phyloP scores from a whole-genome alignment of 2,888 invertebrate species.

The Erpobdella octoculata region DNA sequence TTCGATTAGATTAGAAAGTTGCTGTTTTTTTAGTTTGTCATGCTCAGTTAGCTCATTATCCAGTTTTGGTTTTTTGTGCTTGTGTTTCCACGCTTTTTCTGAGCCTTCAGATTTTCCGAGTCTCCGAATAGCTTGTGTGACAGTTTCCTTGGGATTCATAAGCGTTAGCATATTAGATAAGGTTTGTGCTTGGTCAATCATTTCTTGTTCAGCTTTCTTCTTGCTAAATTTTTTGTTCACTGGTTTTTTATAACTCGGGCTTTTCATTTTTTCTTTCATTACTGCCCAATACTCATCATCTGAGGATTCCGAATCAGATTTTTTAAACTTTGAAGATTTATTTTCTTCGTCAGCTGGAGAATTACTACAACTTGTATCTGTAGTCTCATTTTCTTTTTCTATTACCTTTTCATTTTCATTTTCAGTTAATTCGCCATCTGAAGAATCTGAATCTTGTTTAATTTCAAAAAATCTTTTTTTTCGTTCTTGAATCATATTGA shows the following conservation, averaged over 20 bases:
- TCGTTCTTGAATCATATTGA: conserved; percentile 96
- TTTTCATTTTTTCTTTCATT: conserved; percentile 44
- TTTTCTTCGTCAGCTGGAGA: neutral
- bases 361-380: neutral
- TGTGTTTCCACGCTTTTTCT: conserved; percentile 65
- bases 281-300: conserved; percentile 78
- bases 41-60: conserved; percentile 49
- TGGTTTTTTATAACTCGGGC: neutral
- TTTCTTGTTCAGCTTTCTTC: conserved; percentile 53
- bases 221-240: conserved; percentile 44
- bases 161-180: conserved; percentile 62
- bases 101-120: conserved; percentile 58
- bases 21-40: conserved; percentile 45
- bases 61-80: conserved; percentile 44
- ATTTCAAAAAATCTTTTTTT: conserved; percentile 96
- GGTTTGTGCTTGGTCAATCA: conserved; percentile 53
- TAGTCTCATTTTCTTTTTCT: neutral
- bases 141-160: conserved; percentile 70
- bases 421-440: conserved; percentile 55
- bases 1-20: conserved; percentile 73
- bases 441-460: conserved; percentile 87
- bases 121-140: conserved; percentile 72
- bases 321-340: too few species aligned
- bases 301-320: too few species aligned
- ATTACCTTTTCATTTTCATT: too few species aligned